phyloP scores from a whole-genome alignment of 2,113 vertebrate species.

The Zosterops borbonicus region DNA sequence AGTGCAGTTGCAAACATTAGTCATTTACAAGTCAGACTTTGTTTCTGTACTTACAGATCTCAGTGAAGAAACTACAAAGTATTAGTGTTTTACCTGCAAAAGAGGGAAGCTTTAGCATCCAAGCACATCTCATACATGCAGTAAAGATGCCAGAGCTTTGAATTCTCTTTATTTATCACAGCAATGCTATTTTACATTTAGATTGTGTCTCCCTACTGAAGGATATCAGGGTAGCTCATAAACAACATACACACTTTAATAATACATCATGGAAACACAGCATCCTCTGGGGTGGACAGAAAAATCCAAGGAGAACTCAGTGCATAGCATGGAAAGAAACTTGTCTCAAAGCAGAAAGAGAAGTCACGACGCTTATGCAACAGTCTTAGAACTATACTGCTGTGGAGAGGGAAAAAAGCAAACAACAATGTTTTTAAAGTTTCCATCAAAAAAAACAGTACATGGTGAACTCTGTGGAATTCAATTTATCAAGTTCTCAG shows the following conservation, averaged over 20 bases:
- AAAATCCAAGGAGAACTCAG: not conserved
- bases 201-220: not conserved
- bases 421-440: not conserved
- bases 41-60: not conserved
- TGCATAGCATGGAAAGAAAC: not conserved
- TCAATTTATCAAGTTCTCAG: conserved; percentile 25
- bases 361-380: not conserved
- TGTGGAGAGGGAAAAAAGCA: not conserved
- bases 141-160: not conserved
- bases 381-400: not conserved
- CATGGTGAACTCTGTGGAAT: not conserved
- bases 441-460: conserved; percentile 32
- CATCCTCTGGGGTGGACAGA: not conserved
- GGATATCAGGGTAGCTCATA: conserved; percentile 17
- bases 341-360: not conserved
- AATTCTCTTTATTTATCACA: not conserved
- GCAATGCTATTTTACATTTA: conserved; percentile 26
- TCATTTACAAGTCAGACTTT: conserved; percentile 12
- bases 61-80: not conserved
- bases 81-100: conserved; percentile 3
- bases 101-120: not conserved
- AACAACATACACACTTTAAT: conserved; percentile 7
- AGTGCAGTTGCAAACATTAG: not conserved
- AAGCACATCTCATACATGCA: not conserved
- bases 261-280: conserved; percentile 17